Base-by-base conservation (phyloP, 2,797 vertebrate species). In the Hypotaenidia okinawae region DNA sequence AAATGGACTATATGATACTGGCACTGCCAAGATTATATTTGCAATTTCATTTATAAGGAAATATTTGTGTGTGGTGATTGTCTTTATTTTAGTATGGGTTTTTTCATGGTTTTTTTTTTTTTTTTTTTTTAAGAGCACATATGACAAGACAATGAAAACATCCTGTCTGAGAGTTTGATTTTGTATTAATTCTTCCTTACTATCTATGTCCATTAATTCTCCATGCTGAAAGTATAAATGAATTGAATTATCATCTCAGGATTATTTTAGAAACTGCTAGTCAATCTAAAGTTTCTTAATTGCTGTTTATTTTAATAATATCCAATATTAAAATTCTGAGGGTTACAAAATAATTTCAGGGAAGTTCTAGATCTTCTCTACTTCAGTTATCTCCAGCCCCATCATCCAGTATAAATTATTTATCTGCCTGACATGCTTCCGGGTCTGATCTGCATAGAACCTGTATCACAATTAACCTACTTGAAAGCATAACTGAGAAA, bases 1-100 rank as follows among this genome's bases (percentile, higher is more conserved):
- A 89, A 33, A 81, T 8, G 73, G 37, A 57, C 8, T 57, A 13
- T 18, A 78, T 57, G 6, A 57, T 73, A 72, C 33, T 80, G 35
- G 18, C 9, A 24, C 51, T 77, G 41, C 8, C 28, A 92, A 70
- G 3, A 84, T 59, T 73, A 75, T 74, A n/a, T 54, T 69, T 25
- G 7, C 5, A 79, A 77, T 84, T 95, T 91, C 35, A 72, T 89
- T 86, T 79, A 49, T 62, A 93, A 67, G 28, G 10, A 59, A 89
- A 61, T 1, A 47, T 55, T 28, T 10, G 10, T 21, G 47, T 43
- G 43, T 18, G 43, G 43, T 8, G 43, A 43, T 43, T 43, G 2
- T 12, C 45, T 52, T 30, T 37, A 8, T 55, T 68, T 54, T 66
- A 28, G 14, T 70, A 5, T 41, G 7, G 9, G 25, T 3, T 25